Conservation (phyloP, 2,888 invertebrate species). For the Entomobrya proxima region DNA sequence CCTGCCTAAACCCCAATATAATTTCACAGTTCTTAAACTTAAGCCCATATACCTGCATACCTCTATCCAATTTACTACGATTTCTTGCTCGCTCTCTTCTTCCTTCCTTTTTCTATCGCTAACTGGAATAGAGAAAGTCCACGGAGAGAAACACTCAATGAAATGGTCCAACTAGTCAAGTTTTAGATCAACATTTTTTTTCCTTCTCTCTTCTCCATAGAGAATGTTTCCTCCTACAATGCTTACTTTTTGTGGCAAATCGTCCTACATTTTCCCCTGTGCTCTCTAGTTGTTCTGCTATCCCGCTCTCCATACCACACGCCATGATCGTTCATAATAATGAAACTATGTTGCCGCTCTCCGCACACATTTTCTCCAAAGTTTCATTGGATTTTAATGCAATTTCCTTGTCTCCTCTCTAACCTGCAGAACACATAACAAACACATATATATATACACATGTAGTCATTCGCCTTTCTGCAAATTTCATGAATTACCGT, state of each 20-base stretch:
- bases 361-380: conserved; percentile 20
- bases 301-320: background rate
- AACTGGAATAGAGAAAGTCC: background rate
- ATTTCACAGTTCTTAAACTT: background rate
- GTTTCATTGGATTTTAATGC: conserved; percentile 62
- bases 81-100: background rate
- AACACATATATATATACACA: background rate
- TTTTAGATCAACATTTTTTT: conserved; percentile 40
- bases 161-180: conserved; percentile 28
- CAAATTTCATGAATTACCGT: conserved; percentile 57
- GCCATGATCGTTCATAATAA: conserved; percentile 27
- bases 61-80: background rate
- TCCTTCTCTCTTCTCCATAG: background rate
- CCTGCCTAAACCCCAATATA: background rate
- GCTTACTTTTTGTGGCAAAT: conserved; percentile 11
- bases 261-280: conserved; percentile 33
- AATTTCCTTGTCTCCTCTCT: conserved; percentile 48
- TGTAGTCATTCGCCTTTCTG: background rate
- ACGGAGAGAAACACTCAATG: background rate
- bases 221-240: background rate
- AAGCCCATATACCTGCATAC: background rate
- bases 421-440: too few relatives aligned
- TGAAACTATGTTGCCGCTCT: background rate
- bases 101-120: background rate
- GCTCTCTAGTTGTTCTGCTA: background rate